Conservation (phyloP, 1,140 invertebrate genomes). For the Anoplolepis gracilipes region DNA sequence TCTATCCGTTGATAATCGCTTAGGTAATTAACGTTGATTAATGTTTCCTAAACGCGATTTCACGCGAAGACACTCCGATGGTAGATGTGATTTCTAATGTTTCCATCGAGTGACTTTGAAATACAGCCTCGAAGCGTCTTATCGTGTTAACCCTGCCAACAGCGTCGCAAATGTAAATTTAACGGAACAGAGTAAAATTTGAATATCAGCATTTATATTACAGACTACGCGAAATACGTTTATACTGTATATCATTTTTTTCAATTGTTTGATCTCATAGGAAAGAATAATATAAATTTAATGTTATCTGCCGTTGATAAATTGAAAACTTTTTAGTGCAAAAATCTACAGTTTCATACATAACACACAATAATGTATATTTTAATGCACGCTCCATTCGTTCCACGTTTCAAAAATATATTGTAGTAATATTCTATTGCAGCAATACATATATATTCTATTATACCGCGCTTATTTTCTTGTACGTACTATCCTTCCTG, state of each 20-base stretch:
- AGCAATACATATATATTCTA: conserved; percentile 32
- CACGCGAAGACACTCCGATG: conserved; percentile 19
- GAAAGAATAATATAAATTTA: conserved; percentile 4
- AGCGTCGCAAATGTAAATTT: conserved; percentile 24
- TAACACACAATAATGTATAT: conserved; percentile 5
- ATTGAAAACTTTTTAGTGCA: neutral
- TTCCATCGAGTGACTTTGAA: conserved; percentile 34
- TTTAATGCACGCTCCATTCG: conserved; percentile 23
- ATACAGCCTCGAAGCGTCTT: conserved; percentile 21
- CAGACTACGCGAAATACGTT: neutral
- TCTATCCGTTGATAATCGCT: conserved; percentile 28
- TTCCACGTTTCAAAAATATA: neutral
- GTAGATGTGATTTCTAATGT: conserved; percentile 23
- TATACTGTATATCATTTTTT: neutral
- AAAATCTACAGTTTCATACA: neutral
- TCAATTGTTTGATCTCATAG: neutral
- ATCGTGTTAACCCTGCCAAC: conserved; percentile 32
- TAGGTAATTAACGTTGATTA: conserved; percentile 53
- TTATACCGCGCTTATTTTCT: conserved; percentile 37
- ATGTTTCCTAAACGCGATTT: conserved; percentile 53
- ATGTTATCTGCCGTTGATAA: neutral
- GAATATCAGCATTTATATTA: neutral
- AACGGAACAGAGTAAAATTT: conserved; percentile 15
- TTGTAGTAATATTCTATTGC: conserved; percentile 28
- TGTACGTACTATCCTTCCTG: neutral